phyloP scores from a whole-genome alignment of 2,113 vertebrate species.

The Pholis gunnellus region DNA sequence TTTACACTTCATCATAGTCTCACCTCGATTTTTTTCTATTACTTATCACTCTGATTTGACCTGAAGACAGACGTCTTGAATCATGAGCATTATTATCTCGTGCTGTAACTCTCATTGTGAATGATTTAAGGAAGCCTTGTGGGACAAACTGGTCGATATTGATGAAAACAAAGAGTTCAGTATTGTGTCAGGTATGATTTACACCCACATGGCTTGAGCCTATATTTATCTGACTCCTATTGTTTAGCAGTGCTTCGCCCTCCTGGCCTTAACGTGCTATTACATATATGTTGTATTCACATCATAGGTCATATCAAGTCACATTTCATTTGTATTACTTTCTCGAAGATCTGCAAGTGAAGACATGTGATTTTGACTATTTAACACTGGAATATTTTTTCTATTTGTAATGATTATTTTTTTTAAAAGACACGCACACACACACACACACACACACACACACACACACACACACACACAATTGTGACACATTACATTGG shows the following conservation, averaged over 20 bases:
- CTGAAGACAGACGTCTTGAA: background rate
- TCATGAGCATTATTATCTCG: background rate
- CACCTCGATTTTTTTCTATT: background rate
- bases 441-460: no score
- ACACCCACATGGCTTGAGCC: background rate
- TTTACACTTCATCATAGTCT: background rate
- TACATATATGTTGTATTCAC: conserved; percentile 17
- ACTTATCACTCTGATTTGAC: background rate
- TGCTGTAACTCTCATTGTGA: background rate
- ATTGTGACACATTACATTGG: background rate
- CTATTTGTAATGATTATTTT: background rate
- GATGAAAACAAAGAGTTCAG: conserved; percentile 9
- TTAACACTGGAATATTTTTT: background rate
- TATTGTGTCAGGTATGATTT: conserved; percentile 10
- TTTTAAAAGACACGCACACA: no score
- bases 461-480: background rate
- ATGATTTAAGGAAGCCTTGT: background rate
- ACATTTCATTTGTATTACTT: background rate
- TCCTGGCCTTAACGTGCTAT: conserved; percentile 46
- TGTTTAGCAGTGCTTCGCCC: conserved; percentile 67
- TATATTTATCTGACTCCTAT: conserved; percentile 17
- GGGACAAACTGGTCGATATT: background rate
- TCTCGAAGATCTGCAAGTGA: background rate
- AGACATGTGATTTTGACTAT: background rate
- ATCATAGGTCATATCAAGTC: background rate